Percentiles rank a stretch among this genome's conserved stretches.
Conservation (phyloP, 2,797 vertebrate genomes). For the Cryptoprocta ferox region DNA sequence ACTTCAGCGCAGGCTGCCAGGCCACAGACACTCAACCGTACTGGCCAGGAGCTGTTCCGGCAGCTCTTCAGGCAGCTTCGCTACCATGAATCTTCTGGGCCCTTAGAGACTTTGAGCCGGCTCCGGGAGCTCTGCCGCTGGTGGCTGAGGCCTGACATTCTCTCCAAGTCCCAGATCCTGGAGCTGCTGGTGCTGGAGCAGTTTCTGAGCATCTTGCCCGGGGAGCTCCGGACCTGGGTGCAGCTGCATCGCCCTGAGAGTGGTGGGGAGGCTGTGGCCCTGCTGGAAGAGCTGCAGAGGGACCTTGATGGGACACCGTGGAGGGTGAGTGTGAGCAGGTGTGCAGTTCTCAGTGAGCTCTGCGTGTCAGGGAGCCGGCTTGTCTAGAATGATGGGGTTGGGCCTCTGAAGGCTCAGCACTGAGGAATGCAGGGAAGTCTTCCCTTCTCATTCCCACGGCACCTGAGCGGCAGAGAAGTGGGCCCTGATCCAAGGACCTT, state of each 20-base stretch:
- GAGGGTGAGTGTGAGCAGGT: slow-evolving; percentile 63
- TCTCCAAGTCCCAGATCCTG: slow-evolving; percentile 79
- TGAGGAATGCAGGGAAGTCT: neutral
- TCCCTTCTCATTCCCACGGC: neutral
- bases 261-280: slow-evolving; percentile 65
- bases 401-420: neutral
- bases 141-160: slow-evolving; percentile 80
- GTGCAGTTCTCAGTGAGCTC: neutral
- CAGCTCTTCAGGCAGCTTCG: slow-evolving; percentile 81
- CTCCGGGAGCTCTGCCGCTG: slow-evolving; percentile 81
- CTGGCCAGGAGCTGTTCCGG: slow-evolving; percentile 80
- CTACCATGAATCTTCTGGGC: slow-evolving; percentile 79
- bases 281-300: slow-evolving; percentile 74
- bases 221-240: slow-evolving; percentile 78
- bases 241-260: slow-evolving; percentile 75
- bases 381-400: neutral
- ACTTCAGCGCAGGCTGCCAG: slow-evolving; percentile 12
- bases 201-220: slow-evolving; percentile 78
- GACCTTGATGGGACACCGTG: neutral
- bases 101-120: slow-evolving; percentile 73
- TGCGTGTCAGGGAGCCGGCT: neutral
- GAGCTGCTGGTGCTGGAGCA: slow-evolving; percentile 81
- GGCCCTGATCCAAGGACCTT: neutral
- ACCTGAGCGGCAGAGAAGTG: neutral
- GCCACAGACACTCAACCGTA: slow-evolving; percentile 76